Percentiles rank a stretch among this genome's conserved stretches.
Evolutionary conservation across 1,140 invertebrate genomes (phyloP).

Genomic region (Asbolus verrucosus): DNA sequence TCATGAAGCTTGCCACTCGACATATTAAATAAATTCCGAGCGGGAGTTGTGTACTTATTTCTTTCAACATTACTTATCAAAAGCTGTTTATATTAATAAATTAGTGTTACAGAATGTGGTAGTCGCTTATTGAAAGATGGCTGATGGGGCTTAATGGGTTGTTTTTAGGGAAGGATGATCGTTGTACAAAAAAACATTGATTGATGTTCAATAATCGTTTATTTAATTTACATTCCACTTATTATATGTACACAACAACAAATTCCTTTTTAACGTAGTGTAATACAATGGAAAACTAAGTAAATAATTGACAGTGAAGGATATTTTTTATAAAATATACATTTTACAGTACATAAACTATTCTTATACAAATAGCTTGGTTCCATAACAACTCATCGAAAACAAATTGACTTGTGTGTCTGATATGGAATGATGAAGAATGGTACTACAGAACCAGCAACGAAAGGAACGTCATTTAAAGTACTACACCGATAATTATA

Average conservation of each 20-base stretch:
- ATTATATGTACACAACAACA: constrained; percentile 57
- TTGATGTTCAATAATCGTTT: constrained; percentile 45
- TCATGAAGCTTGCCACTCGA: constrained; percentile 14
- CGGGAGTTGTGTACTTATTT: constrained; percentile 27
- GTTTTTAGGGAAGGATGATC: background rate
- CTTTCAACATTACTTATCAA: constrained; percentile 45
- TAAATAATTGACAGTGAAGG: constrained; percentile 50
- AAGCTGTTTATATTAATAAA: constrained; percentile 46
- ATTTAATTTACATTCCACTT: constrained; percentile 55
- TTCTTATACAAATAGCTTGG: constrained; percentile 21
- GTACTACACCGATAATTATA: constrained; percentile 37
- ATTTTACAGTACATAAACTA: constrained; percentile 44
- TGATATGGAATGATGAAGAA: constrained; percentile 33
- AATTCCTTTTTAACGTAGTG: constrained; percentile 50
- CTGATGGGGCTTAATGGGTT: constrained; percentile 11
- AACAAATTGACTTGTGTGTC: background rate
- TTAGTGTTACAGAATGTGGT: constrained; percentile 24
- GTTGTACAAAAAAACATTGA: constrained; percentile 42
- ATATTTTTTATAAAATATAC: constrained; percentile 45
- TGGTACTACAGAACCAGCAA: constrained; percentile 24
- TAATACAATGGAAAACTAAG: constrained; percentile 45
- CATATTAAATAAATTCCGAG: constrained; percentile 32
- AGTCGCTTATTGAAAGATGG: constrained; percentile 37
- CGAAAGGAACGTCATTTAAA: constrained; percentile 35
- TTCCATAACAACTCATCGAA: constrained; percentile 9